phyloP scores from a whole-genome alignment of 1,140 invertebrate genomes.

The Panonychus citri region DNA sequence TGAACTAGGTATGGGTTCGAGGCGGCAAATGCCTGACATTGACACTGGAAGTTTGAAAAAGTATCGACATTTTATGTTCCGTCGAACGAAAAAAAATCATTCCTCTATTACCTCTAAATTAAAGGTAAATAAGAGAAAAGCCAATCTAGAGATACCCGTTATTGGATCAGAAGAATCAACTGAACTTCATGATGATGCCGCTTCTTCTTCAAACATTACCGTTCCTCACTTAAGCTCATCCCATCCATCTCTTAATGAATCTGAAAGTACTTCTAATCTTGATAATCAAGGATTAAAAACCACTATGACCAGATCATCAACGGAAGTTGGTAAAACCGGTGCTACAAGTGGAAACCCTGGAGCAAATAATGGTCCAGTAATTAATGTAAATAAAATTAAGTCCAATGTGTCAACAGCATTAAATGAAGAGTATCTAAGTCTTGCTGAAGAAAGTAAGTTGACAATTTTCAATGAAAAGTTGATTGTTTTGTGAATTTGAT shows the following conservation, averaged over 20 bases:
- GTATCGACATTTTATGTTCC: slow-evolving; percentile 38
- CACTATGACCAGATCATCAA: slow-evolving; percentile 17
- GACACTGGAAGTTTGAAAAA: slow-evolving; percentile 41
- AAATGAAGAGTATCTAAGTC: slow-evolving; percentile 36
- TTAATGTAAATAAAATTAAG: background rate
- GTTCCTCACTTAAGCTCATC: slow-evolving; percentile 20
- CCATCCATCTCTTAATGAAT: slow-evolving; percentile 23
- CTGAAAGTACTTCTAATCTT: background rate
- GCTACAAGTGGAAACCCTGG: background rate
- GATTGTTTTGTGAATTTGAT: background rate
- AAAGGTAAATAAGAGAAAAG: background rate
- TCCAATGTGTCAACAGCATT: background rate
- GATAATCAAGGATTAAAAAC: background rate
- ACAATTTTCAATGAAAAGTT: background rate
- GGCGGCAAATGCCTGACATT: slow-evolving; percentile 13
- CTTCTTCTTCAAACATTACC: background rate
- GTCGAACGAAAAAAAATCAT: slow-evolving; percentile 32
- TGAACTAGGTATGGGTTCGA: slow-evolving; percentile 11
- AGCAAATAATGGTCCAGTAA: background rate
- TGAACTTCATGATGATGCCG: background rate
- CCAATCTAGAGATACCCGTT: background rate
- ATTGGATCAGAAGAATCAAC: background rate
- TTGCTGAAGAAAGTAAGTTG: slow-evolving; percentile 34
- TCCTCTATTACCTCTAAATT: slow-evolving; percentile 1
- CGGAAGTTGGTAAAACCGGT: slow-evolving; percentile 9